Percentiles rank a stretch among this genome's conserved stretches.
Evolutionary conservation across 2,888 invertebrate species (phyloP).

Genomic region (Drosophila subsilvestris): DNA sequence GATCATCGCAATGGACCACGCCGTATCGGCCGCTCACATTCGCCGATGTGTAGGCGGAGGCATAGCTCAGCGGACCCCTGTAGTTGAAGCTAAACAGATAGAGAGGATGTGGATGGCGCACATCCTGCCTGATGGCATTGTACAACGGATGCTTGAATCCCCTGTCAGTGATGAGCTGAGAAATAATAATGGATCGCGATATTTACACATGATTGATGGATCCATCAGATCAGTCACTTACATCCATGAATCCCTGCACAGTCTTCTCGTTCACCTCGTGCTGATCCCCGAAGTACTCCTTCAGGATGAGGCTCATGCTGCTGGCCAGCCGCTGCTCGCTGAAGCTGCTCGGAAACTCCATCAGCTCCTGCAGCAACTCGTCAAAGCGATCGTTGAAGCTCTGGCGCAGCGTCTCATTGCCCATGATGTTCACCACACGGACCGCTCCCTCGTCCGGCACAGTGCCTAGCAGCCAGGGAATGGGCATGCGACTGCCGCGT

Average conservation of each 20-base stretch:
- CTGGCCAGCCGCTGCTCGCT: constrained; percentile 27
- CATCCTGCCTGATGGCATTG: constrained; percentile 76
- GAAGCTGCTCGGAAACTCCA: constrained; percentile 76
- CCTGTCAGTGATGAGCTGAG: constrained; percentile 85
- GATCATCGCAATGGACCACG: constrained; percentile 85
- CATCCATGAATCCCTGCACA: constrained; percentile 74
- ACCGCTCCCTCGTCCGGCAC: constrained; percentile 85
- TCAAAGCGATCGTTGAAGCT: constrained; percentile 81
- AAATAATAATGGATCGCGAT: constrained; percentile 8
- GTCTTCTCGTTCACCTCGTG: constrained; percentile 73
- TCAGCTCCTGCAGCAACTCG: constrained; percentile 70
- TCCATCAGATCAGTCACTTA: constrained; percentile 34
- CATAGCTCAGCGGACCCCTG: constrained; percentile 83
- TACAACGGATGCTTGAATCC: constrained; percentile 85
- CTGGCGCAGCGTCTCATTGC: constrained; percentile 66
- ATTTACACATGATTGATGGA: background rate
- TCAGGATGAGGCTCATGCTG: constrained; percentile 59
- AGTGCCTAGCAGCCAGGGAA: constrained; percentile 85
- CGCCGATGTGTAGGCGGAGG: constrained; percentile 83
- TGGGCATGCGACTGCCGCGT: constrained; percentile 82
- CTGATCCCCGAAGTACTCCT: constrained; percentile 74
- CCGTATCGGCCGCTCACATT: constrained; percentile 69
- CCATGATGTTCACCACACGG: constrained; percentile 82
- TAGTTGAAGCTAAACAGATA: constrained; percentile 85
- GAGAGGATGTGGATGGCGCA: constrained; percentile 79